These are phyloP conservation scores for Heliconius congener DNA, from an alignment of 1,140 invertebrate genomes.

Conservation along the genomic window DNA sequence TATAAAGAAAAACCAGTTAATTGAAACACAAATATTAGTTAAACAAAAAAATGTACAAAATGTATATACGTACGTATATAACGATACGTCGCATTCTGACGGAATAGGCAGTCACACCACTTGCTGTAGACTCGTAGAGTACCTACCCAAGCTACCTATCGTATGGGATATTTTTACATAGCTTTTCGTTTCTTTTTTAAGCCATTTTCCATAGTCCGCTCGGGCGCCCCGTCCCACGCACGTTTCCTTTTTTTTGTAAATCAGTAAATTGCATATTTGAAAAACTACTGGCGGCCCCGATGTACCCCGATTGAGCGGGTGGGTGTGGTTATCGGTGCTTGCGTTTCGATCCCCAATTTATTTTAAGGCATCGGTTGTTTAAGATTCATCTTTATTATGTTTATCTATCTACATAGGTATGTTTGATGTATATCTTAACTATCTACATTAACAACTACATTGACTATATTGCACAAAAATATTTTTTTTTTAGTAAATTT, in stretches of 20 bases:
- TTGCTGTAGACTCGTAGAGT: constrained; percentile 52
- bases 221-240: constrained; percentile 54
- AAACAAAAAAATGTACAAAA: too few relatives aligned
- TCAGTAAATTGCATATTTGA: constrained; percentile 80
- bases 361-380: constrained; percentile 31
- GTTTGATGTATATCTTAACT: neutral
- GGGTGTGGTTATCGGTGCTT: constrained; percentile 40
- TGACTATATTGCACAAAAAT: neutral
- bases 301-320: constrained; percentile 59
- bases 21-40: too few relatives aligned
- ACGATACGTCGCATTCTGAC: constrained; percentile 4
- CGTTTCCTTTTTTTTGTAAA: constrained; percentile 69
- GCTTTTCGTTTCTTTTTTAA: constrained; percentile 65
- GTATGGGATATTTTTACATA: constrained; percentile 10
- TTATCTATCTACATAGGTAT: neutral
- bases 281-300: constrained; percentile 65
- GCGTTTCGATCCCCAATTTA: constrained; percentile 47
- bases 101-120: constrained; percentile 41
- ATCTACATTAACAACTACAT: neutral
- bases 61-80: neutral
- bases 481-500: too few relatives aligned
- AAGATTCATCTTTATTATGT: neutral
- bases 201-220: constrained; percentile 68
- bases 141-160: neutral
- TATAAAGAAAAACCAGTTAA: too few relatives aligned